phyloP scores from a whole-genome alignment of 2,888 invertebrate species.

The Gastrophysa polygoni region DNA sequence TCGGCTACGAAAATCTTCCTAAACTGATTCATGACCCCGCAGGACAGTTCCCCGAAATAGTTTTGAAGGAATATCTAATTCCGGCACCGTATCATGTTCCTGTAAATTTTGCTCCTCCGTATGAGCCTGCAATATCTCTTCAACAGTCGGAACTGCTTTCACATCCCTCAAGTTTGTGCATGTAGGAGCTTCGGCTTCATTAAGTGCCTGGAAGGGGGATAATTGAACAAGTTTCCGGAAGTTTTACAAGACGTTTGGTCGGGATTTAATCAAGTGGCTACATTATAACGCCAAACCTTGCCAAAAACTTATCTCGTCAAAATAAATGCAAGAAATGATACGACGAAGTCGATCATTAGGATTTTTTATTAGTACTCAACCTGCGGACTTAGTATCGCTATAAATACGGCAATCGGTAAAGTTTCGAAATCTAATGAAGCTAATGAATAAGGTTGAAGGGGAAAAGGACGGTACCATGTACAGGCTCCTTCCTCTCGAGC shows the following conservation, averaged over 20 bases:
- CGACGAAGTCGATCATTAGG: not conserved
- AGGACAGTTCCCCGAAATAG: no score
- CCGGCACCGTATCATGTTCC: no score
- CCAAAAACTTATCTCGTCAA: constrained; percentile 28
- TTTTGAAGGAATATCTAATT: no score
- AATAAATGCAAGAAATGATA: constrained; percentile 21
- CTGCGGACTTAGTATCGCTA: not conserved
- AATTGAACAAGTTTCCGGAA: constrained; percentile 38
- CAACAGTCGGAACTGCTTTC: not conserved
- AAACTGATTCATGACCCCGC: no score
- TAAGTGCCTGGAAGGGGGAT: constrained; percentile 36
- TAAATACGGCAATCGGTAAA: not conserved
- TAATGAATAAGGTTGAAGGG: no score
- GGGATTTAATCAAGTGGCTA: constrained; percentile 40
- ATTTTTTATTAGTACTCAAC: not conserved
- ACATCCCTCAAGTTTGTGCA: constrained; percentile 27
- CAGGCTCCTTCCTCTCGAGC: not conserved
- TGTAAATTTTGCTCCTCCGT: no score
- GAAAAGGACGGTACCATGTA: no score
- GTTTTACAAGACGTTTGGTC: constrained; percentile 37
- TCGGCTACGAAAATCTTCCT: no score
- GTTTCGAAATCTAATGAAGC: no score
- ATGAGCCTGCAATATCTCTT: not conserved
- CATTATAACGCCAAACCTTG: constrained; percentile 25
- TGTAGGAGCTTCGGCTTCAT: constrained; percentile 33